Evolutionary conservation across 1,140 invertebrate genomes (phyloP), one percentile per base, ranked within the genome.

Genomic region (Drosophila grimshawi): DNA sequence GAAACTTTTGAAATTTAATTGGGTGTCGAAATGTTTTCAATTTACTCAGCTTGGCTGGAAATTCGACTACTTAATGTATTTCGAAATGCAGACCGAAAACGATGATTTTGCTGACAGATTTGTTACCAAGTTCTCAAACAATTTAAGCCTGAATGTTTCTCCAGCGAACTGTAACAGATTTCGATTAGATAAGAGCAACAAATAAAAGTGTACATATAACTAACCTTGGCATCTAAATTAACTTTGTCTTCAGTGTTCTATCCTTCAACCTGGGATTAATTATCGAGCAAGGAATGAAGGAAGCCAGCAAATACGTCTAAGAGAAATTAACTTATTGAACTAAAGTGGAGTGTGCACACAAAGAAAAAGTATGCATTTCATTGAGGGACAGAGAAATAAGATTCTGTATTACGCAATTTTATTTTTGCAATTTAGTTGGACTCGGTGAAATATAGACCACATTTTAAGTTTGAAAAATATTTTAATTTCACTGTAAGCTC

Each of bases 311-410:
- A 19, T 19, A 11, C 66, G 52, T 57, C 43, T 63, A 71, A 66
- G 48, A 82, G 83, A 83, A 83, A 83, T 83, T 85, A 76, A 81
- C 77, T 80, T 85, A 73, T 77, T 76, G 76, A 74, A 72, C 67
- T 55, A 72, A 62, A 62, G 67, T 76, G 27, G 78, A 60, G 59
- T 66, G 57, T 73, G 63, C 19, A 19, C 19, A 19, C 19, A 19
- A 19, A 19, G 19, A 19, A 19, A 19, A 19, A 19, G 19, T 19
- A 19, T 19, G 2, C 19, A 19, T 19, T 19, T 19, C 1, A 19
- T 19, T 19, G 19, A 19, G 19, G 19, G 2, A 19, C 19, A 19
- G 19, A 19, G 19, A 19, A 19, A 19, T 19, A 19, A 19, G 19
- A 19, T 19, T 19, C 1, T 19, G 19, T 19, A 19, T 19, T 19